A percentile compares a stretch with the other conserved stretches of the same genome.
phyloP scores from a whole-genome alignment of 2,113 vertebrate genomes.

The Poeciliopsis turrubarensis region DNA sequence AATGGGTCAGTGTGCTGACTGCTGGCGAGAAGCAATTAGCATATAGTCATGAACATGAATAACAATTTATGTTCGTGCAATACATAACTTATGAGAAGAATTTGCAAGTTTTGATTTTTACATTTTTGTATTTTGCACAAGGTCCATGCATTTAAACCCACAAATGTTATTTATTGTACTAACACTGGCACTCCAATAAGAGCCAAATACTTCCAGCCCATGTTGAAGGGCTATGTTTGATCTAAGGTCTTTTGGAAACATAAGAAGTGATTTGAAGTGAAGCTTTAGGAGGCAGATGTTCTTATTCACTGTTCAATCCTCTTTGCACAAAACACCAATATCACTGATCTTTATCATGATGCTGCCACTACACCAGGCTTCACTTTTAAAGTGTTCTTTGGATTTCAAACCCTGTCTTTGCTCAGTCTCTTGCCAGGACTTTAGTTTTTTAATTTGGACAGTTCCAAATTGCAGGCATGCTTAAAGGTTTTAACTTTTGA shows the following conservation, averaged over 20 bases:
- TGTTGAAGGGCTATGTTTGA: neutral
- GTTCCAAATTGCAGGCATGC: too few species aligned
- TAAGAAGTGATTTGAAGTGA: neutral
- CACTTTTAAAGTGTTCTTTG: neutral
- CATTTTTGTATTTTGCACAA: too few species aligned
- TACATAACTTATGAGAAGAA: conserved; percentile 3
- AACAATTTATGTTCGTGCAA: neutral
- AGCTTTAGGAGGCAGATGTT: neutral
- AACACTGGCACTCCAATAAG: neutral
- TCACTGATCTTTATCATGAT: neutral
- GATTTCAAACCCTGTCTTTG: neutral
- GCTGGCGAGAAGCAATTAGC: neutral
- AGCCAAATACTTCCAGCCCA: neutral
- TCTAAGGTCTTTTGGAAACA: neutral
- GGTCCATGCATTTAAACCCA: neutral
- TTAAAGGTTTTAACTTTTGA: too few species aligned
- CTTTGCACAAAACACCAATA: neutral
- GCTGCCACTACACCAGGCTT: neutral
- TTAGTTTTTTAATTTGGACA: too few species aligned
- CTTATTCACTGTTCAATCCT: neutral
- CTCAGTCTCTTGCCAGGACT: too few species aligned
- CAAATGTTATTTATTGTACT: neutral
- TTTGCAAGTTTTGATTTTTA: too few species aligned
- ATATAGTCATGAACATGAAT: neutral
- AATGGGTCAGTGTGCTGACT: conserved; percentile 31